Conservation (phyloP, 2,888 invertebrate species). For the Idaea biselata region DNA sequence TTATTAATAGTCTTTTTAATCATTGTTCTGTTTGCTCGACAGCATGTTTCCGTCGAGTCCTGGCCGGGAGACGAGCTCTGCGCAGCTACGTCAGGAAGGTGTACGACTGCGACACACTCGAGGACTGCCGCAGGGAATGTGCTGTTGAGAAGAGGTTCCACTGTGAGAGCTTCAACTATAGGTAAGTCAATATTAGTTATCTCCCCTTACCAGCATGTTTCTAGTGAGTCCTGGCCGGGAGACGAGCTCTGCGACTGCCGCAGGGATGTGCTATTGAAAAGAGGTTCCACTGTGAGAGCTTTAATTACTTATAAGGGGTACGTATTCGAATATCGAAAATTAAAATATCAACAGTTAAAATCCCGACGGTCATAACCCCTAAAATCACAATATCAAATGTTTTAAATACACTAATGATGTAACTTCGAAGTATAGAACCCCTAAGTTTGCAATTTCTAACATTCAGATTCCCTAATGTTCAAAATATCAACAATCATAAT, state of each 20-base stretch:
- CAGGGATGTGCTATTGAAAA: slow-evolving; percentile 86
- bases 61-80: slow-evolving; percentile 86
- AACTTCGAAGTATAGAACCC: no score
- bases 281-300: slow-evolving; percentile 89
- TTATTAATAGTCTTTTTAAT: not conserved
- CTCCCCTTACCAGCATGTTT: slow-evolving; percentile 84
- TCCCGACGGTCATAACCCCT: not conserved
- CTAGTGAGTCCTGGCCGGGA: slow-evolving; percentile 87
- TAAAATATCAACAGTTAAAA: no score
- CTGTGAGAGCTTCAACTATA: slow-evolving; percentile 92
- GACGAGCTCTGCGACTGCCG: slow-evolving; percentile 87
- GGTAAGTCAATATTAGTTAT: slow-evolving; percentile 59
- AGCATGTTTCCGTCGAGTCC: slow-evolving; percentile 90
- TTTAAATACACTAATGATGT: no score
- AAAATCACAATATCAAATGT: no score
- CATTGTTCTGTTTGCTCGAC: no score
- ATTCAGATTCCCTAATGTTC: no score
- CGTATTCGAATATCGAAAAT: no score
- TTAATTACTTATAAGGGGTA: no score
- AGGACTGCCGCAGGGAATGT: slow-evolving; percentile 89
- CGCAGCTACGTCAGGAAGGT: slow-evolving; percentile 85
- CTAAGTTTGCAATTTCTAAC: no score
- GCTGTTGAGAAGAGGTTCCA: slow-evolving; percentile 86
- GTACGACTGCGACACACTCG: slow-evolving; percentile 85
- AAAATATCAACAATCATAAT: no score